Conservation (phyloP, 2,797 vertebrate genomes). For the Phoeniculus purpureus region DNA sequence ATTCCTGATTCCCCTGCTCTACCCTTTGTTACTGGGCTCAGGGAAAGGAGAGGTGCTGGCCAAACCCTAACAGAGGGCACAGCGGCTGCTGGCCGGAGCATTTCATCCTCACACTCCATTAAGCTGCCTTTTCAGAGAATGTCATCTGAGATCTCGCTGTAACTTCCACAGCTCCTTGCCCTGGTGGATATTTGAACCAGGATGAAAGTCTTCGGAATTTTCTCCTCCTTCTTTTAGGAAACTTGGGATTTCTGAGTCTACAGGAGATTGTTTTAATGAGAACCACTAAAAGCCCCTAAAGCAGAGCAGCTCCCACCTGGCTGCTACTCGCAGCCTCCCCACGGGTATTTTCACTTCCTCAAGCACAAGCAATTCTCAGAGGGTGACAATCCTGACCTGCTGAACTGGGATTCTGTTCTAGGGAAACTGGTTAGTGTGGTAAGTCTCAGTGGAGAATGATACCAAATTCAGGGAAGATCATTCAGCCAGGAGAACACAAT, state of each 20-base stretch:
- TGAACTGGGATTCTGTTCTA: slow-evolving; percentile 35
- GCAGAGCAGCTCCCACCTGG: slow-evolving; percentile 60
- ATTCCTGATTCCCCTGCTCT: background rate
- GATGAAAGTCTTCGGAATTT: slow-evolving; percentile 56
- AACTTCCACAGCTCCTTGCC: slow-evolving; percentile 45
- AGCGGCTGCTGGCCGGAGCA: slow-evolving; percentile 16
- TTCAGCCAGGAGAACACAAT: background rate
- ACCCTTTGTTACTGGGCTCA: background rate
- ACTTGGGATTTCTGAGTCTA: slow-evolving; percentile 6
- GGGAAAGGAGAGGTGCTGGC: background rate
- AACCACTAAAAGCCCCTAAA: slow-evolving; percentile 34
- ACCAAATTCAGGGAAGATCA: background rate
- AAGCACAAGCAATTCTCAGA: slow-evolving; percentile 18
- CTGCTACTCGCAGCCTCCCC: background rate
- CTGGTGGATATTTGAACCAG: slow-evolving; percentile 45
- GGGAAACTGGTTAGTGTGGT: slow-evolving; percentile 29
- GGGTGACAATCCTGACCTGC: slow-evolving; percentile 34
- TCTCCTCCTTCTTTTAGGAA: slow-evolving; percentile 46
- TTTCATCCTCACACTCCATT: slow-evolving; percentile 43
- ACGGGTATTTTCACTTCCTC: slow-evolving; percentile 40
- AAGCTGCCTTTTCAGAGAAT: slow-evolving; percentile 52
- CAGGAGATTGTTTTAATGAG: slow-evolving; percentile 43
- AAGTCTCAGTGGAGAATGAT: background rate
- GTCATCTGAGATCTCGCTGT: slow-evolving; percentile 27
- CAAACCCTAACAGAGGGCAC: slow-evolving; percentile 39